Percentiles rank a stretch among this genome's conserved stretches.
These are phyloP conservation scores for Pocillopora grandis DNA, from an alignment of 92 coral and sea anemone species.

Conservation along the genomic window DNA sequence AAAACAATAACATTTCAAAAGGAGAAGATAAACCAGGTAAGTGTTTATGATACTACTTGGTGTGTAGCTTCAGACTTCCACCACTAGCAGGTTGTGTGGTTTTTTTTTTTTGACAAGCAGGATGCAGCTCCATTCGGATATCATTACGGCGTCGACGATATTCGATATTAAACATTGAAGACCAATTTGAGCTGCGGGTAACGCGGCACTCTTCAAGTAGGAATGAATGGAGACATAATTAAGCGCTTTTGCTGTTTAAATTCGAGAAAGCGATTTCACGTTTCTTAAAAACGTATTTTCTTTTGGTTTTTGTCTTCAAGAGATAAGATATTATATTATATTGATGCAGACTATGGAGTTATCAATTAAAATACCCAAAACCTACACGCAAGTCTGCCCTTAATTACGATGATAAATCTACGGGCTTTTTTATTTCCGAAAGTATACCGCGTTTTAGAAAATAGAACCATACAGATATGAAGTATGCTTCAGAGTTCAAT, in stretches of 20 bases:
- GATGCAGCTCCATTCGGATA: background rate
- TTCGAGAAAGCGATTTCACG: background rate
- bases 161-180: constrained; percentile 14
- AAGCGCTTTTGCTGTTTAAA: background rate
- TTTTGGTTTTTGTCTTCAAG: background rate
- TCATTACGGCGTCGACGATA: constrained; percentile 8
- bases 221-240: background rate
- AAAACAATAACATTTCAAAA: background rate
- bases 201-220: background rate
- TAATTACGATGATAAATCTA: background rate
- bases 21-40: background rate
- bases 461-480: background rate
- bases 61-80: background rate
- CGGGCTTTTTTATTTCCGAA: background rate
- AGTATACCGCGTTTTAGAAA: background rate
- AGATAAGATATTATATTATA: background rate
- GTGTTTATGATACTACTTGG: background rate
- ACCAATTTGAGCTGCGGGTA: constrained; percentile 15
- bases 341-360: background rate
- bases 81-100: background rate
- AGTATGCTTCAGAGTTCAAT: too few species aligned
- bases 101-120: background rate
- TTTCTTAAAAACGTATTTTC: background rate
- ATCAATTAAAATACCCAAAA: background rate
- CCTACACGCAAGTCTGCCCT: background rate